Base-by-base conservation (phyloP, 30 jellyfish, hydroid and myxozoan genomes). In the Aurelia aurita complex sp. Pacific region DNA sequence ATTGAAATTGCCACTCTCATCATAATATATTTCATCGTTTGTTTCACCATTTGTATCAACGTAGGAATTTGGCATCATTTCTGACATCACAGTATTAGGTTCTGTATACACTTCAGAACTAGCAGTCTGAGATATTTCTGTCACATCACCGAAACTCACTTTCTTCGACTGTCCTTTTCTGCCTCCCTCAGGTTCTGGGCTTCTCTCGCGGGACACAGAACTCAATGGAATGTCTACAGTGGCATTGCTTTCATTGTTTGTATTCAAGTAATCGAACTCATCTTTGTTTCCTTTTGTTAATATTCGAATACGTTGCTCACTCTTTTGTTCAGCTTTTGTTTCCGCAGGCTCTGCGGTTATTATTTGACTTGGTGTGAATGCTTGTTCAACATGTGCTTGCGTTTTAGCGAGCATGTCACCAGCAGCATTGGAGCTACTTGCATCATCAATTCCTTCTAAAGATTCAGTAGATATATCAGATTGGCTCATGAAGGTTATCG, bases 71-170 rank as follows among this genome's bases (percentile, higher is more conserved):
- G 67, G 89, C 61, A 32, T 4, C 14, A 10, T 33, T n/a, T 79
- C 89, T 7, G 89, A 10, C 6, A 70, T 36, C n/a, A 60, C 29
- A 12, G 89, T 4, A 38, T 43, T 74, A 38, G 36, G 34, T 6
- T 55, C 35, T 15, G 54, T 35, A 23, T 63, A 12, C 32, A 38
- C 77, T 38, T 8, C 63, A 18, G 15, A 29, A 16, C 69, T 18
- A 19, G 89, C 2, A 6, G 32, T 34, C 29, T 79, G 89, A 15
- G 73, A 64, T 63, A 79, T 79, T 53, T 79, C 89, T 40, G 73
- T 79, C 40, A 84, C 93, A 18, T 84, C 72, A 10, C 93, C 93
- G 78, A 84, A 84, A 29, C 93, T 84, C 40, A 84, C 93, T 64
- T 84, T 84, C 51, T 84, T 84, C 3, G 77, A 65, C 76, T 62